Conservation (phyloP, 2,113 vertebrate genomes). For the Scomber colias region DNA sequence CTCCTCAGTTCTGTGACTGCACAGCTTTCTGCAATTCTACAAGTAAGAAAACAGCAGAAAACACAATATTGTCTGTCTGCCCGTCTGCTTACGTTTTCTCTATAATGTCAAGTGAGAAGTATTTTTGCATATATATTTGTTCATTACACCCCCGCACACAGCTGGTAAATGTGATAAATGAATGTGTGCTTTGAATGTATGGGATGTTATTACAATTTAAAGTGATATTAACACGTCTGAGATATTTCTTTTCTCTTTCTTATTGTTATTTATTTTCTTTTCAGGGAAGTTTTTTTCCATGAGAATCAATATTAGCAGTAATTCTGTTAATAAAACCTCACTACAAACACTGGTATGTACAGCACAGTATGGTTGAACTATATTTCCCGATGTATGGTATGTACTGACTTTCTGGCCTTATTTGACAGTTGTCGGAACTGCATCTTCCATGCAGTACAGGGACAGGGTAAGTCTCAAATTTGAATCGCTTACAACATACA, state of each 20-base stretch:
- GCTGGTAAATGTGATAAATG: no score
- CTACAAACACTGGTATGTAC: slow-evolving; percentile 47
- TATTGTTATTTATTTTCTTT: slow-evolving; percentile 1
- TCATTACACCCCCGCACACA: no score
- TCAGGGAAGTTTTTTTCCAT: slow-evolving; percentile 64
- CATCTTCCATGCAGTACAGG: rapidly evolving
- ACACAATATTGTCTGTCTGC: neutral
- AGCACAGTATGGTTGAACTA: neutral
- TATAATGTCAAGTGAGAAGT: neutral
- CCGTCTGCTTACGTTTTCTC: neutral
- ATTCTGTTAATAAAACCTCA: rapidly evolving
- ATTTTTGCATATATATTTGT: no score
- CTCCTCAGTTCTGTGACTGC: slow-evolving; percentile 54
- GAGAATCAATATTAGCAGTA: slow-evolving; percentile 23
- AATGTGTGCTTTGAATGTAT: no score
- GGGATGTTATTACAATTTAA: no score
- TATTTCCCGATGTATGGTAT: neutral
- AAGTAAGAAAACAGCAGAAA: slow-evolving; percentile 41
- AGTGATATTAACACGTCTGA: neutral
- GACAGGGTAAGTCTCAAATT: slow-evolving; percentile 49
- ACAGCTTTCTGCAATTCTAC: slow-evolving; percentile 49
- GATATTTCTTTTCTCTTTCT: neutral
- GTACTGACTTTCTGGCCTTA: slow-evolving; percentile 9
- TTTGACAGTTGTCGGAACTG: slow-evolving; percentile 36
- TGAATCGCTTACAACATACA: neutral